Percentiles rank a stretch among this genome's conserved stretches.
These are phyloP conservation scores for Lepilemur ruficaudatus DNA, from an alignment of 2,797 vertebrate genomes.

Conservation along the genomic window DNA sequence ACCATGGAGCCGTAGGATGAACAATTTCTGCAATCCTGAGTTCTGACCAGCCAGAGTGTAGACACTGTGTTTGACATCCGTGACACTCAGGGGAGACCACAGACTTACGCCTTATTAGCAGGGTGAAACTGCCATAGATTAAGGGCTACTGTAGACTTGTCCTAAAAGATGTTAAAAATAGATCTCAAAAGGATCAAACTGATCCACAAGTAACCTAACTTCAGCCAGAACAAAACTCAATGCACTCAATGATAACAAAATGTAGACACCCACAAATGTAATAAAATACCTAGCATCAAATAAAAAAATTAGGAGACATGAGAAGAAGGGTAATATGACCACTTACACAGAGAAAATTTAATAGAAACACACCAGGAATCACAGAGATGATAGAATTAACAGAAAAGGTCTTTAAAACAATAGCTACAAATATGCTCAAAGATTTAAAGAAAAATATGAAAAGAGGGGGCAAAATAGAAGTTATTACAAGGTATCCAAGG, in stretches of 20 bases:
- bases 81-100: background rate
- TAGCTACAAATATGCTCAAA: background rate
- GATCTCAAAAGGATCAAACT: background rate
- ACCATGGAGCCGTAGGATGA: background rate
- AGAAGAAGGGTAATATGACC: background rate
- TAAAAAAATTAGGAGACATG: background rate
- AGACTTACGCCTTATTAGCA: background rate
- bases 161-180: background rate
- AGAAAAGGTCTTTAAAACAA: background rate
- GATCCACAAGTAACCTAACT: no score
- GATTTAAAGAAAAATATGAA: background rate
- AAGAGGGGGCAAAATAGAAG: background rate
- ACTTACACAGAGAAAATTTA: background rate
- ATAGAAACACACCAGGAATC: background rate
- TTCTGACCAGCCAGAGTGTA: background rate
- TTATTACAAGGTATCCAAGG: background rate
- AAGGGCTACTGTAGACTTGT: background rate
- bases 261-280: accelerated
- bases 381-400: background rate
- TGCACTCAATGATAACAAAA: background rate
- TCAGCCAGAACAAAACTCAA: background rate
- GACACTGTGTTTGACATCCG: no score
- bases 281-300: background rate
- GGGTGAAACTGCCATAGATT: no score
- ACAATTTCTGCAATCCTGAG: background rate